These are phyloP conservation scores for Cephonodes hylas DNA, from an alignment of 2,888 invertebrate genomes.

Conservation along the genomic window DNA sequence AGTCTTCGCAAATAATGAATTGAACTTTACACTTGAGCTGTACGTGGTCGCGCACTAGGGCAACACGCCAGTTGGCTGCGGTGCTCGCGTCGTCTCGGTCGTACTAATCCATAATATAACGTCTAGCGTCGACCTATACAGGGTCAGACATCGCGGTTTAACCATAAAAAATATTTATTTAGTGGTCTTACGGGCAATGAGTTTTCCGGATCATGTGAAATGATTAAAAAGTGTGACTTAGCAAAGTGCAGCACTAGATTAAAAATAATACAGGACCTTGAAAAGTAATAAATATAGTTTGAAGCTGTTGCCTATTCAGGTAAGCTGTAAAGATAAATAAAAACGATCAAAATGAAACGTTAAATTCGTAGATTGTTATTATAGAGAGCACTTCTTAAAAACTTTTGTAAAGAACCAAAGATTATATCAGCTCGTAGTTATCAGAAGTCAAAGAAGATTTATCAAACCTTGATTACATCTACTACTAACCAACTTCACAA, in stretches of 20 bases:
- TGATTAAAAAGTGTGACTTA: conserved; percentile 1
- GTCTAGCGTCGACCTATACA: conserved; percentile 48
- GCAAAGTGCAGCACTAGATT: neutral
- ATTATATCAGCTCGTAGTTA: neutral
- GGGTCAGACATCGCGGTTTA: conserved; percentile 43
- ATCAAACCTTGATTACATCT: conserved; percentile 4
- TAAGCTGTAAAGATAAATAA: neutral
- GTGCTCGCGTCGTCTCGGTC: conserved; percentile 56
- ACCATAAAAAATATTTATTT: conserved; percentile 5
- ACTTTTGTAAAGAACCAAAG: neutral
- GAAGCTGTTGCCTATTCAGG: neutral
- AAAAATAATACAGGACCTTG: neutral
- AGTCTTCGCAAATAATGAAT: conserved; percentile 44
- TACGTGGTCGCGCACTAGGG: conserved; percentile 60
- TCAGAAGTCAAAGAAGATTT: neutral
- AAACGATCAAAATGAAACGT: neutral
- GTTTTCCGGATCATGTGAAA: neutral
- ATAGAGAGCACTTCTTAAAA: neutral
- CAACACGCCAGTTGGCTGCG: conserved; percentile 77
- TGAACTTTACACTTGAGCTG: conserved; percentile 73
- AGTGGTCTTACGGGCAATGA: conserved; percentile 11
- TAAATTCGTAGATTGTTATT: neutral
- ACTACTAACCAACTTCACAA: neutral
- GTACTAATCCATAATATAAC: conserved; percentile 42
- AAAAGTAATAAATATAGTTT: neutral